Conservation (phyloP, 2,888 invertebrate species). For the Corythucha ciliata region DNA sequence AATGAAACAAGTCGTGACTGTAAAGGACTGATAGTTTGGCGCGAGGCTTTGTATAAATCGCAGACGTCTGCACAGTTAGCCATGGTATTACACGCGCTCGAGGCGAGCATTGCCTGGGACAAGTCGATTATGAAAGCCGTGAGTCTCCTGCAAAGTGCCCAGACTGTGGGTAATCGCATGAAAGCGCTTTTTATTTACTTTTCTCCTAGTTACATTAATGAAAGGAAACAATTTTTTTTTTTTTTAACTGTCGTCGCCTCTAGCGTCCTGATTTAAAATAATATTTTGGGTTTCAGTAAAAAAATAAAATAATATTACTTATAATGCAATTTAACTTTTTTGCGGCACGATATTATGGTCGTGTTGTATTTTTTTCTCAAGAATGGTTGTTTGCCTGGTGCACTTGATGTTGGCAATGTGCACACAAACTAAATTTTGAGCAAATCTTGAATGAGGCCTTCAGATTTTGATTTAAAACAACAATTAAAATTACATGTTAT, state of each 20-base stretch:
- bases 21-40: conserved; percentile 76
- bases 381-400: too few species aligned
- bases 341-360: too few species aligned
- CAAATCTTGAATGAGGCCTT: too few species aligned
- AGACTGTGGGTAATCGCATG: conserved; percentile 31
- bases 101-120: conserved; percentile 94
- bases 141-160: conserved; percentile 45
- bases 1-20: conserved; percentile 35
- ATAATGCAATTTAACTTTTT: neutral
- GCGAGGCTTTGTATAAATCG: conserved; percentile 74
- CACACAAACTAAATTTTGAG: too few species aligned
- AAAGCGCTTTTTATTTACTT: conserved; percentile 20
- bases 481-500: too few species aligned
- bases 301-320: neutral
- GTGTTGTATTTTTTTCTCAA: too few species aligned
- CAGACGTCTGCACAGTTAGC: conserved; percentile 83
- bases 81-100: conserved; percentile 79
- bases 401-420: too few species aligned
- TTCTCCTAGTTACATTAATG: too few species aligned
- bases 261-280: neutral
- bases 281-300: neutral
- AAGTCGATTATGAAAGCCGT: conserved; percentile 99
- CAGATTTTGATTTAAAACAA: too few species aligned
- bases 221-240: too few species aligned
- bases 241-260: too few species aligned